These are phyloP conservation scores for Montipora capricornis DNA, from an alignment of 64 coral and sea anemone species.

Conservation along the genomic window DNA sequence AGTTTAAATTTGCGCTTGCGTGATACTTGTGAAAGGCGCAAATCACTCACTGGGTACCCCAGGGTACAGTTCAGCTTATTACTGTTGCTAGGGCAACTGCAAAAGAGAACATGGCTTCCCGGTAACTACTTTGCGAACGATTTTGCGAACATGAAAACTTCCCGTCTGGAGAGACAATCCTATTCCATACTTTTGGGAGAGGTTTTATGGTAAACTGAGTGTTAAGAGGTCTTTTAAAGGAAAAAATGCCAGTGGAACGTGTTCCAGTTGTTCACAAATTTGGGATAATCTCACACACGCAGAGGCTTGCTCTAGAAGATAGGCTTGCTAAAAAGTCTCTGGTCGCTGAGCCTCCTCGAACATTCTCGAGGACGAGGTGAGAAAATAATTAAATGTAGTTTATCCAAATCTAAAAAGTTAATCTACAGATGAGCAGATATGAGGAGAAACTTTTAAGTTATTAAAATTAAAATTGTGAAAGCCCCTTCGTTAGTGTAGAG, in stretches of 20 bases:
- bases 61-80: not conserved
- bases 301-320: constrained; percentile 83
- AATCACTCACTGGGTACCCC: too few relatives aligned
- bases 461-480: too few relatives aligned
- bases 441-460: too few relatives aligned
- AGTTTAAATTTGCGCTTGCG: too few relatives aligned
- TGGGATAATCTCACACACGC: constrained; percentile 97
- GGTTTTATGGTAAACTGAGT: not conserved
- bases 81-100: constrained; percentile 23
- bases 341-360: constrained; percentile 34
- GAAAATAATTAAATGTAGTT: not conserved
- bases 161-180: too few relatives aligned
- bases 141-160: too few relatives aligned
- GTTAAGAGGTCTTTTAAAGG: not conserved
- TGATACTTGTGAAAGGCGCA: too few relatives aligned
- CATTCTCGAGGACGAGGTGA: constrained; percentile 78
- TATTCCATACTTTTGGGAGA: too few relatives aligned
- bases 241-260: constrained; percentile 86
- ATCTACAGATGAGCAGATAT: too few relatives aligned
- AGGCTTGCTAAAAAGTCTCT: constrained; percentile 78
- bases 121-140: not conserved
- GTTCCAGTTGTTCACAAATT: constrained; percentile 96
- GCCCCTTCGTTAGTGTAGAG: too few relatives aligned
- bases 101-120: not conserved
- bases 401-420: not conserved